Base-by-base conservation (phyloP, 2,888 invertebrate genomes). In the Drosophila affinis region DNA sequence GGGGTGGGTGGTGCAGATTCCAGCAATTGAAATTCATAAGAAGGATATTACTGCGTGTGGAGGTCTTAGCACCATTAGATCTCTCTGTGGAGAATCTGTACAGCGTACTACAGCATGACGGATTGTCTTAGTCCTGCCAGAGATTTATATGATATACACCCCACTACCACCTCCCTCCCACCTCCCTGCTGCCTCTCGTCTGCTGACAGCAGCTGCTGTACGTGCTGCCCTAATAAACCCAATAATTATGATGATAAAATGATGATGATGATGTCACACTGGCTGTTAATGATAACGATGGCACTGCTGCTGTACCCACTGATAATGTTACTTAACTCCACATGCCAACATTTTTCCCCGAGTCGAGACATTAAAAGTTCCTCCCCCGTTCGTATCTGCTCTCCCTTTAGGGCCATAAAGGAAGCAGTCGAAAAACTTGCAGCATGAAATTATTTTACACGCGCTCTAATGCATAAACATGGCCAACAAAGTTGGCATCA, bases 181-280 rank as follows among this genome's bases (percentile, higher is more conserved):
- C 1, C 27, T 7, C 7, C 27, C 29, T 9, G 2, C 29, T 9
- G 2, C 29, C 32, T 46, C 48, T 53, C 21, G 24, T 58, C 58
- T 21, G 34, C 47, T 39, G 63, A 63, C 70, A 60, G 60, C 70
- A 70, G 62, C 51, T 34, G 51, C 58, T 65, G 58, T 65, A 75
- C 72, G 76, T 76, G 71, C 65, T 63, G 87, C 84, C 72, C 81
- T 86, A 79, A 80, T 83, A 78, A 75, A 70, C 72, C 60, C 75
- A 47, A 83, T 87, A 86, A 85, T 87, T 87, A 83, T 88, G 84
- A 85, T 87, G 84, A 88, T 87, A 85, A 78, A 82, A 85, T 84
- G 76, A 78, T 85, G 80, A 61, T 67, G 72, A 58, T 71, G 53
- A 53, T 57, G 65, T 61, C 60, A 59, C 59, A 58, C 60, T 53